Conservation (phyloP, 2,888 invertebrate genomes). For the Epistrophe eligans region DNA sequence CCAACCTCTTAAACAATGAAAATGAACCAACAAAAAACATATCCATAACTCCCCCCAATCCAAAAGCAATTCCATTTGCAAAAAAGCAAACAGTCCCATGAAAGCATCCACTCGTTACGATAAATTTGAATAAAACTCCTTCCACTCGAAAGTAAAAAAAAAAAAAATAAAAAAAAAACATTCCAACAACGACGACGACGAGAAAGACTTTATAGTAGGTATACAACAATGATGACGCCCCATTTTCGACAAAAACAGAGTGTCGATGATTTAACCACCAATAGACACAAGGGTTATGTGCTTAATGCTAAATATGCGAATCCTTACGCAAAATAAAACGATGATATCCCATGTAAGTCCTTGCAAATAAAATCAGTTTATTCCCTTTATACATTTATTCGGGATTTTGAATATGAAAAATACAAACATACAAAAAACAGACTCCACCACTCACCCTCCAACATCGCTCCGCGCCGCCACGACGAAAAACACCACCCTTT, state of each 20-base stretch:
- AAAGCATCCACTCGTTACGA: slow-evolving; percentile 53
- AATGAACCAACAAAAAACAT: slow-evolving; percentile 34
- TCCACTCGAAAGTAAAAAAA: background rate
- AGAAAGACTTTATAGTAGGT: background rate
- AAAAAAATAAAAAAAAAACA: slow-evolving; percentile 1
- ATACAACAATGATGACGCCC: slow-evolving; percentile 59
- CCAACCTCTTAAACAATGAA: slow-evolving; percentile 26
- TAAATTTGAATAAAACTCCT: slow-evolving; percentile 55
- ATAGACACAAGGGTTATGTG: slow-evolving; percentile 76
- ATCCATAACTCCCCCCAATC: slow-evolving; percentile 53
- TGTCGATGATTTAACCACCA: slow-evolving; percentile 76
- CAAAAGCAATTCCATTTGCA: slow-evolving; percentile 47
- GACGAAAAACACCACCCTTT: background rate
- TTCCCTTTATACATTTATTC: slow-evolving; percentile 60
- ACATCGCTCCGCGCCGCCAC: no score
- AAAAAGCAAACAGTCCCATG: slow-evolving; percentile 51
- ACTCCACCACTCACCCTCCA: background rate
- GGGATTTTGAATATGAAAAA: slow-evolving; percentile 76
- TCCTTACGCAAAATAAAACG: slow-evolving; percentile 72
- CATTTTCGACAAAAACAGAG: slow-evolving; percentile 66
- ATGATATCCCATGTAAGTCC: slow-evolving; percentile 74
- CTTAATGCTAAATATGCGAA: slow-evolving; percentile 73
- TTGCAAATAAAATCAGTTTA: slow-evolving; percentile 76
- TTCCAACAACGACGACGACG: background rate
- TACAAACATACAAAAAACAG: slow-evolving; percentile 54